A percentile compares a stretch with the other conserved stretches of the same genome.
Conservation (phyloP, 92 coral and sea anemone species). For the Montipora capitata region DNA sequence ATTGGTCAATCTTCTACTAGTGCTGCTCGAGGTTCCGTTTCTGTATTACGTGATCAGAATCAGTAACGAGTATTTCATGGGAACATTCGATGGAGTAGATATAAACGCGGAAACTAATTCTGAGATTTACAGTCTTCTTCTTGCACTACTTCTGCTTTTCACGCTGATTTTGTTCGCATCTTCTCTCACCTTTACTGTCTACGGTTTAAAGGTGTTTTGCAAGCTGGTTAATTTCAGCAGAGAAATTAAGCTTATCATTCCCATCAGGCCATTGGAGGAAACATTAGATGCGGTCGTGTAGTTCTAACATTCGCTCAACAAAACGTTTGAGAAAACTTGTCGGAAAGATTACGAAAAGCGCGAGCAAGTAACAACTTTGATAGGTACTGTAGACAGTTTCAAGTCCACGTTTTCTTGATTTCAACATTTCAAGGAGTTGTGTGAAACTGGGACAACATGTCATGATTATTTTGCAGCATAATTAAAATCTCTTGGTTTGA, state of each 20-base stretch:
- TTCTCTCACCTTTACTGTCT: conserved; percentile 52
- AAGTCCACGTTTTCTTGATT: too few species aligned
- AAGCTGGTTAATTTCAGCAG: conserved; percentile 54
- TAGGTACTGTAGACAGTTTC: too few species aligned
- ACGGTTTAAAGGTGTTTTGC: conserved; percentile 63
- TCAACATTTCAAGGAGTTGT: too few species aligned
- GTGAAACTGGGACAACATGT: too few species aligned
- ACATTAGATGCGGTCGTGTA: background rate
- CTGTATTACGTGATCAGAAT: conserved; percentile 62
- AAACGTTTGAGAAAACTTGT: too few species aligned
- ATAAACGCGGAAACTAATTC: background rate
- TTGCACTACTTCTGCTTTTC: conserved; percentile 50
- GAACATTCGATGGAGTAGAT: background rate
- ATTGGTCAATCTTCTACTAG: conserved; percentile 62
- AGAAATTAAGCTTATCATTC: conserved; percentile 65
- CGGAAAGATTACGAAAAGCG: too few species aligned
- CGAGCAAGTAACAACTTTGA: background rate
- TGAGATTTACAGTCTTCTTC: conserved; percentile 53
- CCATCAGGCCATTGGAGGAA: conserved; percentile 30
- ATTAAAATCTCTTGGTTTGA: too few species aligned
- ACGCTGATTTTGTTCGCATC: conserved; percentile 59
- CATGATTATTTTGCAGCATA: too few species aligned
- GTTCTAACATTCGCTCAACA: background rate
- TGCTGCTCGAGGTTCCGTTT: conserved; percentile 67
- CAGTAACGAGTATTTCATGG: conserved; percentile 44